Percentiles rank a stretch among this genome's conserved stretches.
phyloP scores from a whole-genome alignment of 2,797 vertebrate species.

The Cirrhinus molitorella region DNA sequence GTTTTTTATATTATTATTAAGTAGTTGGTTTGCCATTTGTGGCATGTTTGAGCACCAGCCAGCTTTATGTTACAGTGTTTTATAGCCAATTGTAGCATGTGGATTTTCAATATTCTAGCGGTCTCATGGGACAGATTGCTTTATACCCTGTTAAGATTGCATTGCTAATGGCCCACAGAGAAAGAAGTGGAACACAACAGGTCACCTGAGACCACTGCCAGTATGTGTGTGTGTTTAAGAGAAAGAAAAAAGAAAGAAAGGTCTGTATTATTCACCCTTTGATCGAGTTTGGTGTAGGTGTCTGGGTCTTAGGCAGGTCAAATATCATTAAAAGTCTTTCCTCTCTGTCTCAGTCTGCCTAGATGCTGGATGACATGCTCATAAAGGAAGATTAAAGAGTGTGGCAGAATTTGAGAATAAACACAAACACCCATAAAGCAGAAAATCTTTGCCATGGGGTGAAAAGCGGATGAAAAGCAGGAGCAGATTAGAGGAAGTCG shows the following conservation, averaged over 20 bases:
- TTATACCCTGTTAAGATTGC: slow-evolving; percentile 41
- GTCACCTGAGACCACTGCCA: slow-evolving; percentile 31
- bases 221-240: background rate
- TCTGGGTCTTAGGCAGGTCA: slow-evolving; percentile 30
- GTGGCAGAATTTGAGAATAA: slow-evolving; percentile 29
- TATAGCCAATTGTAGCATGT: slow-evolving; percentile 21
- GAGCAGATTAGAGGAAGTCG: slow-evolving; percentile 7
- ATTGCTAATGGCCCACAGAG: slow-evolving; percentile 44
- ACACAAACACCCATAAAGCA: slow-evolving; percentile 21
- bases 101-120: slow-evolving; percentile 33
- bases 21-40: slow-evolving; percentile 5
- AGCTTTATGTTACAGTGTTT: slow-evolving; percentile 37
- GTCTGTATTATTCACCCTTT: slow-evolving; percentile 24
- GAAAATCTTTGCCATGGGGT: slow-evolving; percentile 38
- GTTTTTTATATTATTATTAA: background rate
- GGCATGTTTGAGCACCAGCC: background rate
- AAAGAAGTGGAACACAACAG: slow-evolving; percentile 33
- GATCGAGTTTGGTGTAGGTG: slow-evolving; percentile 40
- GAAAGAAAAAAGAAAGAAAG: background rate
- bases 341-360: background rate
- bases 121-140: slow-evolving; percentile 27
- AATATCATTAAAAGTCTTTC: slow-evolving; percentile 11
- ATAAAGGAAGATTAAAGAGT: slow-evolving; percentile 39
- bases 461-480: slow-evolving; percentile 27
- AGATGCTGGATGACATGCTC: background rate